Percentiles rank a stretch among this genome's conserved stretches.
phyloP scores from a whole-genome alignment of 2,888 invertebrate species.

The Drosophila pegasa region DNA sequence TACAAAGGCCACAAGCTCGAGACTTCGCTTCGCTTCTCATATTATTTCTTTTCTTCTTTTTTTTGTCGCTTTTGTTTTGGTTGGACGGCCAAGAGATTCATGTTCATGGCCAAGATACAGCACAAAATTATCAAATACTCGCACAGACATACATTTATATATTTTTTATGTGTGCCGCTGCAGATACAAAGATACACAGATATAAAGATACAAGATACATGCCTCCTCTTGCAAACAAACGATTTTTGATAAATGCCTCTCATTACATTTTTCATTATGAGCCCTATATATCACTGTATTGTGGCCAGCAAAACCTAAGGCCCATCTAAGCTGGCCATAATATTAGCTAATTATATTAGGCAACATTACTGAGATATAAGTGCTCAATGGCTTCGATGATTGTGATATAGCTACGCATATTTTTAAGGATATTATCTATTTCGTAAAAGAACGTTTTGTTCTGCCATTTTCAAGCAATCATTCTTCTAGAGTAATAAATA shows the following conservation, averaged over 20 bases:
- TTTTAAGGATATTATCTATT: no score
- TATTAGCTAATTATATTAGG: conserved; percentile 17
- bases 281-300: conserved; percentile 59
- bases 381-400: not conserved
- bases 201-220: conserved; percentile 47
- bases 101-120: conserved; percentile 67
- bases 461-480: no score
- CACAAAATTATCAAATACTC: conserved; percentile 74
- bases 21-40: conserved; percentile 23
- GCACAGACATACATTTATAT: conserved; percentile 44
- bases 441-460: no score
- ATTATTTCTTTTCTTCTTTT: conserved; percentile 23
- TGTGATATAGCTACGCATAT: not conserved
- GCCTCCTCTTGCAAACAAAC: conserved; percentile 56
- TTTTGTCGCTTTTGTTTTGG: conserved; percentile 46
- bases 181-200: conserved; percentile 40
- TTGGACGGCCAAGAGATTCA: conserved; percentile 64
- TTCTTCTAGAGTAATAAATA: no score
- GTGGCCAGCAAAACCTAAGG: conserved; percentile 43
- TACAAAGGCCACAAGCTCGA: conserved; percentile 44
- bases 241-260: conserved; percentile 78
- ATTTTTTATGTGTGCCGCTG: conserved; percentile 65
- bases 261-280: conserved; percentile 76
- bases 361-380: not conserved
- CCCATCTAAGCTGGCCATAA: conserved; percentile 20